Conservation (phyloP, 2,888 invertebrate species). For the Spilosoma lubricipeda region DNA sequence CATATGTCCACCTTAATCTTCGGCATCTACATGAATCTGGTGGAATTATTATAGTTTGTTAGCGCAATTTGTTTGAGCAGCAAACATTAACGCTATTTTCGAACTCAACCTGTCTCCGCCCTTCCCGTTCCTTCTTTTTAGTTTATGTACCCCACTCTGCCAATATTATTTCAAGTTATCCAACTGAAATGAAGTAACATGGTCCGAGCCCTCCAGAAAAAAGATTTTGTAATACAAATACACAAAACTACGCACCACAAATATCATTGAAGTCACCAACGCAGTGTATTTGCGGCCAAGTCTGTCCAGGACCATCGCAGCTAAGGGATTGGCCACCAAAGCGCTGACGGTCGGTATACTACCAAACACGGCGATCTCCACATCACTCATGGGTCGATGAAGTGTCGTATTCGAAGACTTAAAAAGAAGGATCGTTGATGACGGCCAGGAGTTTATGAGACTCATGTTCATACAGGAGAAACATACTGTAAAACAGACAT, state of each 20-base stretch:
- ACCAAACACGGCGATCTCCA: neutral
- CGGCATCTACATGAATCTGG: too few species aligned
- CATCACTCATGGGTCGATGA: neutral
- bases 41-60: too few species aligned
- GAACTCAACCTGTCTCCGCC: too few species aligned
- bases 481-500: neutral
- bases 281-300: constrained; percentile 2
- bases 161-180: too few species aligned
- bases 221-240: too few species aligned
- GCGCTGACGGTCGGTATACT: neutral
- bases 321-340: neutral
- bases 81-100: too few species aligned
- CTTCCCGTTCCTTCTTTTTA: too few species aligned
- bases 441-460: constrained; percentile 1
- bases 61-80: too few species aligned
- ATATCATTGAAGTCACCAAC: neutral
- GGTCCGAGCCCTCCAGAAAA: too few species aligned
- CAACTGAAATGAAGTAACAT: too few species aligned
- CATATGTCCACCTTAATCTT: too few species aligned
- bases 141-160: too few species aligned
- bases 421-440: neutral
- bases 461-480: neutral
- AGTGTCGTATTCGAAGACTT: neutral
- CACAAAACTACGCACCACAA: neutral
- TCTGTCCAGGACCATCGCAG: neutral